Evolutionary conservation across 2,113 vertebrate genomes (phyloP).

Genomic region (Ctenodactylus gundi): DNA sequence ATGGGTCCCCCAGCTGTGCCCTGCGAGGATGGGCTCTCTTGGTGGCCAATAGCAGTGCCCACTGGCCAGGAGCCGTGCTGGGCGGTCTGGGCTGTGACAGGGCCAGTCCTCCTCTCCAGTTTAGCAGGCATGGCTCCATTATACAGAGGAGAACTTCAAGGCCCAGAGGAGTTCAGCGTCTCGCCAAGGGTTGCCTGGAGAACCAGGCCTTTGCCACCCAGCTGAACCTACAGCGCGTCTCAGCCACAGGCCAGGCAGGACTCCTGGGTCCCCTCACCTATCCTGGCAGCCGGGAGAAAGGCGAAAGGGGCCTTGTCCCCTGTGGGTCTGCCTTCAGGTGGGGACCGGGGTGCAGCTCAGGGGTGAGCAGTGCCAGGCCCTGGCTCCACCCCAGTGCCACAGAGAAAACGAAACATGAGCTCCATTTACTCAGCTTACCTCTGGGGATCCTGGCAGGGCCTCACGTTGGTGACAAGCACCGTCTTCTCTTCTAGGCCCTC

Average conservation of each 20-base stretch:
- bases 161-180: background rate
- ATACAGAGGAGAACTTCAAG: background rate
- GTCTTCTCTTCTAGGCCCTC: too few relatives aligned
- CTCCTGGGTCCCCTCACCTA: background rate
- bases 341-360: too few relatives aligned
- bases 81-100: background rate
- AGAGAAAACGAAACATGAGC: background rate
- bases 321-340: background rate
- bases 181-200: background rate
- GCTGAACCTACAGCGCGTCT: too few relatives aligned
- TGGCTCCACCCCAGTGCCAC: background rate
- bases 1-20: too few relatives aligned
- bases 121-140: background rate
- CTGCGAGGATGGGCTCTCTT: too few relatives aligned
- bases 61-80: background rate
- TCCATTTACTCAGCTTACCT: background rate
- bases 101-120: background rate
- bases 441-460: background rate
- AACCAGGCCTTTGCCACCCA: background rate
- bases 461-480: background rate
- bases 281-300: background rate
- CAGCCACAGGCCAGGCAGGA: background rate
- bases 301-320: background rate
- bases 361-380: background rate
- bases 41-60: background rate